Conservation (phyloP, 2,888 invertebrate species). For the Parnassius apollo region DNA sequence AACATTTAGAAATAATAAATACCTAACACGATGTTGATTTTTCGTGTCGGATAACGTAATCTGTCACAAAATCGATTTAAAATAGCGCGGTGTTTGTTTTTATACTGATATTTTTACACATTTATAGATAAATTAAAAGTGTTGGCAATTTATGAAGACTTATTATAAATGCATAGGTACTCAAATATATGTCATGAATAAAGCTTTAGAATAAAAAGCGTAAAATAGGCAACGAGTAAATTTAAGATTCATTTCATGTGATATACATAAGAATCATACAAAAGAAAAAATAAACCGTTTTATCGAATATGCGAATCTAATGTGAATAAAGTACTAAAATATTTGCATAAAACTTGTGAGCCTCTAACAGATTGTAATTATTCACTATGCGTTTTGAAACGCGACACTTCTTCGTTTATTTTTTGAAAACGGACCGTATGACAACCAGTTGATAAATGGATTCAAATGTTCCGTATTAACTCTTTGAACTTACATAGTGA, state of each 20-base stretch:
- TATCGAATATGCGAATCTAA: conserved; percentile 9
- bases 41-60: too few relatives aligned
- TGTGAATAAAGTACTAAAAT: conserved; percentile 10
- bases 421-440: neutral
- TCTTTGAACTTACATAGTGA: too few relatives aligned
- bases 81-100: too few relatives aligned
- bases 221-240: conserved; percentile 6
- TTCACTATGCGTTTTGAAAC: conserved; percentile 14
- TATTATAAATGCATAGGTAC: too few relatives aligned
- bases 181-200: neutral
- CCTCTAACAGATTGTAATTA: conserved; percentile 15
- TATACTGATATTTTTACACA: too few relatives aligned
- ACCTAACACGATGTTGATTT: too few relatives aligned
- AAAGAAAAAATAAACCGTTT: conserved; percentile 15
- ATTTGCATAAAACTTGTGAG: conserved; percentile 20
- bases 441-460: neutral
- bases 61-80: too few relatives aligned
- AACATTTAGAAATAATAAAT: too few relatives aligned
- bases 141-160: conserved; percentile 7
- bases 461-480: neutral
- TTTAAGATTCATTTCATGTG: conserved; percentile 17
- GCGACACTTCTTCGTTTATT: neutral
- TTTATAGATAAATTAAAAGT: too few relatives aligned
- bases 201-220: conserved; percentile 7
- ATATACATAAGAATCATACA: conserved; percentile 12